Evolutionary conservation across 2,888 invertebrate genomes (phyloP).

Genomic region (Trachelus tabidus): DNA sequence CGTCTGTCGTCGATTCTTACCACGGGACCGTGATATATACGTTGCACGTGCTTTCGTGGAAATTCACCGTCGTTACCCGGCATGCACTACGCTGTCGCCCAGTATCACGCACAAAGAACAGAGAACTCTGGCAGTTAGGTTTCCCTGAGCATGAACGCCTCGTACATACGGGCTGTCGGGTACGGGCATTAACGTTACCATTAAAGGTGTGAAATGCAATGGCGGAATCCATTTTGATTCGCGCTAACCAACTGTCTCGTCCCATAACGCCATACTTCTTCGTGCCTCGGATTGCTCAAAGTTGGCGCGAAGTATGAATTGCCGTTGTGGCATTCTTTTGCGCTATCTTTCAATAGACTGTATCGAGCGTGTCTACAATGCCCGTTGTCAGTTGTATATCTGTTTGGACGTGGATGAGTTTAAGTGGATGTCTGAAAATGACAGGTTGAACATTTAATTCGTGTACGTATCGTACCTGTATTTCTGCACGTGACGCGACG

Average conservation of each 20-base stretch:
- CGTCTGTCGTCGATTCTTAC: background rate
- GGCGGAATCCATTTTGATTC: background rate
- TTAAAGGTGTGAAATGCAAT: background rate
- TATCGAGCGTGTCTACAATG: background rate
- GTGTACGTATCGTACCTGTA: background rate
- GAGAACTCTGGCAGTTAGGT: background rate
- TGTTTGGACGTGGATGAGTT: background rate
- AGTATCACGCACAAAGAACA: background rate
- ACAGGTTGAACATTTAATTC: background rate
- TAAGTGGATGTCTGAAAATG: background rate
- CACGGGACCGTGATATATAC: background rate
- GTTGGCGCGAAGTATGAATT: background rate
- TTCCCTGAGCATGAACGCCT: background rate
- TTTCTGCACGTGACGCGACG: background rate
- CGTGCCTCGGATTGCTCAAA: background rate
- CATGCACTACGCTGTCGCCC: background rate
- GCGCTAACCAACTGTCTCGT: background rate
- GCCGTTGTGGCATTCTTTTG: background rate
- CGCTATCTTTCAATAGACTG: background rate
- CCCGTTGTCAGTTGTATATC: background rate
- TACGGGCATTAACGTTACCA: background rate
- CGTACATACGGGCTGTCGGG: background rate
- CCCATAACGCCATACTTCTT: background rate
- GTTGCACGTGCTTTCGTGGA: background rate
- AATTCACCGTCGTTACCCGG: background rate